Percentiles rank a stretch among this genome's conserved stretches.
phyloP scores from a whole-genome alignment of 2,797 vertebrate species.

The Hydrolagus colliei region DNA sequence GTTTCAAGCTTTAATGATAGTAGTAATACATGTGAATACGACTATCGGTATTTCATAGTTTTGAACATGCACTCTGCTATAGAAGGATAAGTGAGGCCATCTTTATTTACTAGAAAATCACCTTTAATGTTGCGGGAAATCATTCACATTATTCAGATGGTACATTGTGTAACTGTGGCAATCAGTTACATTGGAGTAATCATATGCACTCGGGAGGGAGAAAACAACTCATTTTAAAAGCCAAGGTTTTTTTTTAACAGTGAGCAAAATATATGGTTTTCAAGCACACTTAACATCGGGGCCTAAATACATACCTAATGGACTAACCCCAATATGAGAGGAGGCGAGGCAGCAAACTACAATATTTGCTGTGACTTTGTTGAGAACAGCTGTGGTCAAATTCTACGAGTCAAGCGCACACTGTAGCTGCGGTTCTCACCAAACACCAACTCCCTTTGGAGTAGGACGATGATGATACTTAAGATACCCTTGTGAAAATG shows the following conservation, averaged over 20 bases:
- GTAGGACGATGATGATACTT: neutral
- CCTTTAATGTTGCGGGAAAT: slow-evolving; percentile 46
- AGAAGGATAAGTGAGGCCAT: slow-evolving; percentile 67
- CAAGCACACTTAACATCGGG: neutral
- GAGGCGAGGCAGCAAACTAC: neutral
- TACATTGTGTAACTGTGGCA: neutral
- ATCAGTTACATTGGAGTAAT: neutral
- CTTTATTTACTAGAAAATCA: slow-evolving; percentile 64
- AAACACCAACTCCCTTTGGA: slow-evolving; percentile 41
- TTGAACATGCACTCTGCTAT: slow-evolving; percentile 47
- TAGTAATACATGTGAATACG: neutral
- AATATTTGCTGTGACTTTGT: slow-evolving; percentile 29
- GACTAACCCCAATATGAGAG: no score
- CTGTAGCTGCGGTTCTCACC: slow-evolving; percentile 31
- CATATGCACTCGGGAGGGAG: no score
- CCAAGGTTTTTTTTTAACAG: neutral
- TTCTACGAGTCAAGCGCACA: neutral
- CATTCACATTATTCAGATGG: neutral
- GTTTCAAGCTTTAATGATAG: neutral
- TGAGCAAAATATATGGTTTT: neutral
- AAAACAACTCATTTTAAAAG: neutral
- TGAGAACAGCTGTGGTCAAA: slow-evolving; percentile 33
- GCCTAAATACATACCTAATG: neutral
- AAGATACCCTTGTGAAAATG: slow-evolving; percentile 25
- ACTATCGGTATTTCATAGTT: neutral